phyloP scores from a whole-genome alignment of 2,113 vertebrate species.

The Orthonyx spaldingii region DNA sequence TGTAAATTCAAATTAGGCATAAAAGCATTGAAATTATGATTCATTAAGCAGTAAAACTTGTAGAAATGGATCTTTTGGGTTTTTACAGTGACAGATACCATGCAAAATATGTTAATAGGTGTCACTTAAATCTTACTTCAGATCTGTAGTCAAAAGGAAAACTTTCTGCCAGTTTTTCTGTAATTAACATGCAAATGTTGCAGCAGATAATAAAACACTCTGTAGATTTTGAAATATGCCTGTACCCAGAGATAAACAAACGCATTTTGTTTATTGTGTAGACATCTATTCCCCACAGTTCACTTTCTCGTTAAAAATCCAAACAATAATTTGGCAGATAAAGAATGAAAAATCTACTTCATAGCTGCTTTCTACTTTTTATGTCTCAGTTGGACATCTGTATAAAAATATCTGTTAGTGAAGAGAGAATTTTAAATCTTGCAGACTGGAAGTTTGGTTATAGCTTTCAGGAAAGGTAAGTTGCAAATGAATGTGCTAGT shows the following conservation, averaged over 20 bases:
- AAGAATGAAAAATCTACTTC: background rate
- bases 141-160: background rate
- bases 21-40: background rate
- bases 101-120: background rate
- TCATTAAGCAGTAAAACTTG: background rate
- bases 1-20: background rate
- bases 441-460: background rate
- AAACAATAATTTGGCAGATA: background rate
- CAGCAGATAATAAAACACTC: background rate
- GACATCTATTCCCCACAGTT: background rate
- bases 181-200: background rate
- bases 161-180: background rate
- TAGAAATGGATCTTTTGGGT: fast-evolving
- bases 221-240: background rate
- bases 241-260: background rate
- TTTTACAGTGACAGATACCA: background rate
- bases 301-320: background rate
- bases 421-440: background rate
- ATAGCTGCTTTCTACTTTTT: background rate
- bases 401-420: background rate
- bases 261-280: background rate
- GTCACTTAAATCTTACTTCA: background rate
- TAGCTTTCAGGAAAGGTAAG: background rate
- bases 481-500: background rate
- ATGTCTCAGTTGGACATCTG: background rate